Evolutionary conservation across 1,140 invertebrate species (phyloP), one percentile per base, ranked within the genome.

Genomic region (Pissodes strobi): DNA sequence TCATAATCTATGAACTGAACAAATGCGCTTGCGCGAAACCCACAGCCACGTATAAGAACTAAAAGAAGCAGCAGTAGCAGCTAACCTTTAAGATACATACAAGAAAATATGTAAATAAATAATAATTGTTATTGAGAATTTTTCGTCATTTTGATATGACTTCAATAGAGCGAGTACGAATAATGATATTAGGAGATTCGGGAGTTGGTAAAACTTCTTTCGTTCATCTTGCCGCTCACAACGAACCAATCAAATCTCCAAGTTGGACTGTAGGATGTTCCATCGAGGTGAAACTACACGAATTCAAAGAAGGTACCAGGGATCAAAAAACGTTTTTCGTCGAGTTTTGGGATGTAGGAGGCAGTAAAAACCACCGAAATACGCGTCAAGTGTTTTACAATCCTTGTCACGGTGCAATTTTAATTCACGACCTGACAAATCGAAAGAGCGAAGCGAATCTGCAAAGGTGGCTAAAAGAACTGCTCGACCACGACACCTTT

Each of bases 201-300:
- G 93, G 93, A 91, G 95, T 98, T 68, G 96, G 96, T 12, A 98
- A 98, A 85, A 93, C 95, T 18, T 96, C 93, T 6, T 82, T 97
- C 21, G 93, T 93, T 0, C 92, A 98, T 82, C 81, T 98, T 49
- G 92, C 97, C 69, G 92, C 93, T 52, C 87, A 96, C 70, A 90
- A 91, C 76, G 88, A 95, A 79, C 86, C 91, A 1, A 86, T 94
- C 5, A 82, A 81, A 59, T 92, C 90, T 67, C 92, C 94, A 4
- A 87, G 90, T 53, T 98, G 94, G 91, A 98, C 95, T 0, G 90
- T 98, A 64, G 96, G 96, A 13, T 97, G 94, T 79, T 90, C 92
- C 15, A 89, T 97, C 1, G 94, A 98, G 82, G 93, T 98, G 0
- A 97, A 95, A 84, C 82, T 98, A 18, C 95, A 98, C 75, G 92